phyloP scores from a whole-genome alignment of 92 coral and sea anemone genomes.

The Phenganax subtilis region DNA sequence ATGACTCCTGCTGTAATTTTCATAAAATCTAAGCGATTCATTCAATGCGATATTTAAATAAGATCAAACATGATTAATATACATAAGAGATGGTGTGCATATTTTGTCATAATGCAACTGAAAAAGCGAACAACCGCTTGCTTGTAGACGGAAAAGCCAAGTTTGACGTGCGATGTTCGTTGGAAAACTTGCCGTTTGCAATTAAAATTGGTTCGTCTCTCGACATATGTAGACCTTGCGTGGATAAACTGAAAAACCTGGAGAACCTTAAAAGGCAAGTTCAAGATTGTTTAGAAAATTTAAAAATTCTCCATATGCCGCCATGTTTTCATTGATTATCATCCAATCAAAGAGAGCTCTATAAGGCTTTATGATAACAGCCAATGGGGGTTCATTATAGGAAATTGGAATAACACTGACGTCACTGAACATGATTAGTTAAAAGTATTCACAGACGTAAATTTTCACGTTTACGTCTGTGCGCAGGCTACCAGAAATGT shows the following conservation, averaged over 20 bases:
- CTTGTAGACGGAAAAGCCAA: slow-evolving; percentile 26
- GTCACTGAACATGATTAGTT: too few species aligned
- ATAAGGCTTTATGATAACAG: too few species aligned
- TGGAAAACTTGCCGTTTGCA: background rate
- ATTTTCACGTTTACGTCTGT: too few species aligned
- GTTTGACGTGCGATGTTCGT: background rate
- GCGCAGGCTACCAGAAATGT: too few species aligned
- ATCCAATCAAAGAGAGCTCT: too few species aligned
- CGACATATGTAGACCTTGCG: slow-evolving; percentile 27
- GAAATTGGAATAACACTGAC: too few species aligned
- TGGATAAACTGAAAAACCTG: slow-evolving; percentile 42
- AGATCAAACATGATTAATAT: background rate
- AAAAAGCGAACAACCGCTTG: slow-evolving; percentile 16
- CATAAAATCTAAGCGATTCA: too few species aligned
- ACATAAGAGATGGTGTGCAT: background rate
- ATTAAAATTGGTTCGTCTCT: background rate
- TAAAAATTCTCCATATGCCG: background rate
- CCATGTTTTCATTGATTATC: too few species aligned
- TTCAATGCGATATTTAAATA: background rate
- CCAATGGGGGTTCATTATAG: too few species aligned
- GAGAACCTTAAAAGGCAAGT: slow-evolving; percentile 7
- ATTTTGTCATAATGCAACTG: slow-evolving; percentile 11
- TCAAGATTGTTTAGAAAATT: background rate
- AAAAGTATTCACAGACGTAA: too few species aligned
- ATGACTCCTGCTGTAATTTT: background rate